Evolutionary conservation across 2,797 vertebrate genomes (phyloP).

Genomic region (Chaetodon trifasciatus): DNA sequence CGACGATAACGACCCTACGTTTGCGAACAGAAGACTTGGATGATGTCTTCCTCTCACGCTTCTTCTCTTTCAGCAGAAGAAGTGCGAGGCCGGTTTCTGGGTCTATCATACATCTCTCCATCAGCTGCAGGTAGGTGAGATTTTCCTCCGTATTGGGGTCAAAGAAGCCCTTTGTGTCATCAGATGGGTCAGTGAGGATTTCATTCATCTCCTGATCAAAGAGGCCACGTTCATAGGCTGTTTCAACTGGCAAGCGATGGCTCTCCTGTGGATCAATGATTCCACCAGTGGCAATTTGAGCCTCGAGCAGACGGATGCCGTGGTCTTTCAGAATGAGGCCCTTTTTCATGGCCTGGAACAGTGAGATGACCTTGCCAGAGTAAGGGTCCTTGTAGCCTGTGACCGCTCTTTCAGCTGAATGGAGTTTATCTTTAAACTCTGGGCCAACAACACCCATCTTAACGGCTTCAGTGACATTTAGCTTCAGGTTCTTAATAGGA

Average conservation of each 20-base stretch:
- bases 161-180: constrained; percentile 98
- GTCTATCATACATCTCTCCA: constrained; percentile 93
- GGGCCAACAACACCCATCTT: constrained; percentile 93
- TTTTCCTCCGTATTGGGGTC: constrained; percentile 99
- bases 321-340: constrained; percentile 97
- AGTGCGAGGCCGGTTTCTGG: constrained; percentile 93
- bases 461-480: constrained; percentile 94
- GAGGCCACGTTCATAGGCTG: constrained; percentile 95
- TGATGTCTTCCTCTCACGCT: constrained; percentile 96
- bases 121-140: constrained; percentile 95
- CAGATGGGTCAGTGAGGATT: constrained; percentile 94
- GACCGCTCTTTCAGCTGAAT: constrained; percentile 95
- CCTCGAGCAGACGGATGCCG: constrained; percentile 95
- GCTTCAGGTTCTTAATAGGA: constrained; percentile 95
- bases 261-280: constrained; percentile 97
- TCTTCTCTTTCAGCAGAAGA: constrained; percentile 94
- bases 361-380: constrained; percentile 93
- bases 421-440: constrained; percentile 98
- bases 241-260: constrained; percentile 93
- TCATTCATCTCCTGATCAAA: constrained; percentile 98
- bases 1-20: constrained; percentile 96
- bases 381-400: constrained; percentile 97
- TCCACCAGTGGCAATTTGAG: constrained; percentile 97
- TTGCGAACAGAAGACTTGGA: constrained; percentile 99
- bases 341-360: constrained; percentile 99